Evolutionary conservation across 2,113 vertebrate species (phyloP).

Genomic region (Mesitornis unicolor): DNA sequence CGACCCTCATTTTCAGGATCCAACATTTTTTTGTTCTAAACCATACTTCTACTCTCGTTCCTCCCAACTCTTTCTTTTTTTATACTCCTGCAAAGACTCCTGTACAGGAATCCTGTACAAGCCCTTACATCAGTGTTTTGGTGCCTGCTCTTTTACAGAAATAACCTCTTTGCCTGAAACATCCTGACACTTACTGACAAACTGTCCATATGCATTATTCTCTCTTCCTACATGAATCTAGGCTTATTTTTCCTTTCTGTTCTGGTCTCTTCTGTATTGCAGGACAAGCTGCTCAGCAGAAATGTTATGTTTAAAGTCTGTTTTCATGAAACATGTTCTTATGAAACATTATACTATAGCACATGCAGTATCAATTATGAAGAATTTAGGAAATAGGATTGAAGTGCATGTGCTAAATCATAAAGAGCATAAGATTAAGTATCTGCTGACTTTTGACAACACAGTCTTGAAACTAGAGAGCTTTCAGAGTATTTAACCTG

Average conservation of each 20-base stretch:
- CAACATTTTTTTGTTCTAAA: background rate
- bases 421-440: background rate
- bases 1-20: background rate
- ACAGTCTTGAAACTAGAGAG: background rate
- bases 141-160: background rate
- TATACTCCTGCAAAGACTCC: background rate
- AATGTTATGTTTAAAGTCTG: background rate
- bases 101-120: background rate
- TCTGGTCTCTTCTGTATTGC: background rate
- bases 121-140: background rate
- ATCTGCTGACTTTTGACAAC: background rate
- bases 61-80: background rate
- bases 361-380: background rate
- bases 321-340: background rate
- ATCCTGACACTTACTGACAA: background rate
- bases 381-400: background rate
- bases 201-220: background rate
- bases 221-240: background rate
- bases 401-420: background rate
- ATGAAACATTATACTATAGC: background rate
- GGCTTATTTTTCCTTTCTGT: background rate
- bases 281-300: background rate
- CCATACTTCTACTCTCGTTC: background rate
- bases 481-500: background rate
- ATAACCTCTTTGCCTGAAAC: background rate